phyloP scores from a whole-genome alignment of 2,797 vertebrate genomes.

The Chromobotia macracanthus region DNA sequence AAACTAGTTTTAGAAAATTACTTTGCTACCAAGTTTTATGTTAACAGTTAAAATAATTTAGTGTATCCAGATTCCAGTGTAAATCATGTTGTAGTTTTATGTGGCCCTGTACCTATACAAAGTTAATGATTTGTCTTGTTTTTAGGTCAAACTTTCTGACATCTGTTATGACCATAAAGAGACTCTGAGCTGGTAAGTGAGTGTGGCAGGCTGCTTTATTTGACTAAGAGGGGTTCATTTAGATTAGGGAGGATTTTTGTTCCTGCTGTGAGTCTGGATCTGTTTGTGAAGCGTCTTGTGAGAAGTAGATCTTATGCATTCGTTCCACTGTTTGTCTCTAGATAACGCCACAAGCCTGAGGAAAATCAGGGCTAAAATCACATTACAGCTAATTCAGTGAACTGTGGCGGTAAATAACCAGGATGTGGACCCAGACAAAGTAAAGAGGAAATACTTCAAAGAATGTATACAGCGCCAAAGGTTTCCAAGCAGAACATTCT shows the following conservation, averaged over 20 bases:
- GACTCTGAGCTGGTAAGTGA: slow-evolving; percentile 16
- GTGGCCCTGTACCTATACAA: slow-evolving; percentile 7
- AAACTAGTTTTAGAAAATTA: background rate
- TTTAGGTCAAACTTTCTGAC: slow-evolving; percentile 29
- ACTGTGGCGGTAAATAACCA: slow-evolving; percentile 31
- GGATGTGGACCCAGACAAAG: slow-evolving; percentile 34
- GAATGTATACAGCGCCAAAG: slow-evolving; percentile 22
- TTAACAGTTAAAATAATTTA: background rate
- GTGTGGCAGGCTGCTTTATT: slow-evolving; percentile 43
- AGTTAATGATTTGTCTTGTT: slow-evolving; percentile 36
- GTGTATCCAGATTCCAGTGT: background rate
- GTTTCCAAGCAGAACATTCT: background rate
- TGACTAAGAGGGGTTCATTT: slow-evolving; percentile 52
- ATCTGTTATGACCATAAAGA: slow-evolving; percentile 52
- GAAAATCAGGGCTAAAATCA: slow-evolving; percentile 27
- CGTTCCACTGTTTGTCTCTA: slow-evolving; percentile 29
- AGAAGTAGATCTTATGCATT: slow-evolving; percentile 43
- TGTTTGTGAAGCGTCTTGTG: slow-evolving; percentile 26
- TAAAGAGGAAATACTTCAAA: slow-evolving; percentile 10
- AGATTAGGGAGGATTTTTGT: slow-evolving; percentile 57
- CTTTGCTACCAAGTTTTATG: background rate
- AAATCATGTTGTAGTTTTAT: slow-evolving; percentile 22
- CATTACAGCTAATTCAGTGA: slow-evolving; percentile 35
- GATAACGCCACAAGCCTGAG: slow-evolving; percentile 6
- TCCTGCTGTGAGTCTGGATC: slow-evolving; percentile 39